Percentiles rank a stretch among this genome's conserved stretches.
phyloP scores from a whole-genome alignment of 2,888 invertebrate genomes.

The Thecocarcelia acutangulata region DNA sequence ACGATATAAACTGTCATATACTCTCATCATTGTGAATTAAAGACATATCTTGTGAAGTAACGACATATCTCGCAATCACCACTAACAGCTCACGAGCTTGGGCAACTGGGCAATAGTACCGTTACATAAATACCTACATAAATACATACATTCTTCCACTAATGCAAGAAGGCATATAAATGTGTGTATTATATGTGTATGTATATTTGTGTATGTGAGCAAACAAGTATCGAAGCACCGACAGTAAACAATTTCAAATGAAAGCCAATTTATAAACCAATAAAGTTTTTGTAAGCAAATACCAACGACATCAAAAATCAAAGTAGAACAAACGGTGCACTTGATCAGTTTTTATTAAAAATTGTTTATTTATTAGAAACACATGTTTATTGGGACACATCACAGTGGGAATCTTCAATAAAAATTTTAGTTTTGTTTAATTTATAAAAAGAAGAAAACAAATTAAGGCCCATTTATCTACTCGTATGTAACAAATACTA shows the following conservation, averaged over 20 bases:
- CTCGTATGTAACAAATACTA: no score
- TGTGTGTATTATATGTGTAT: neutral
- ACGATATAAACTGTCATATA: no score
- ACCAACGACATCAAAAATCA: slow-evolving; percentile 49
- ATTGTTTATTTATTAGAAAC: slow-evolving; percentile 26
- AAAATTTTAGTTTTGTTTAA: no score
- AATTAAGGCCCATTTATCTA: no score
- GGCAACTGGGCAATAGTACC: neutral
- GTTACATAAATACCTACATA: neutral
- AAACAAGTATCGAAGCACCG: slow-evolving; percentile 36
- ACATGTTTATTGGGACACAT: neutral
- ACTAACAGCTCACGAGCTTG: neutral
- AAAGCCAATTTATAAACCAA: slow-evolving; percentile 66
- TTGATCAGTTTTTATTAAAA: slow-evolving; percentile 63
- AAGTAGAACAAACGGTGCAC: slow-evolving; percentile 49
- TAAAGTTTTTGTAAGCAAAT: slow-evolving; percentile 64
- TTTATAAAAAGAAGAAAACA: no score
- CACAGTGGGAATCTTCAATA: no score
- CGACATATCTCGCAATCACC: no score
- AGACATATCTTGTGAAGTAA: no score
- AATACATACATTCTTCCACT: neutral
- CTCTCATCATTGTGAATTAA: no score
- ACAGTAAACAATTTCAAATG: slow-evolving; percentile 60
- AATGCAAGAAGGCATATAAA: neutral
- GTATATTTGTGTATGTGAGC: neutral